A percentile compares a stretch with the other conserved stretches of the same genome.
These are phyloP conservation scores for Rhynchopsitta pachyrhyncha DNA, from an alignment of 2,113 vertebrate genomes.

Conservation along the genomic window DNA sequence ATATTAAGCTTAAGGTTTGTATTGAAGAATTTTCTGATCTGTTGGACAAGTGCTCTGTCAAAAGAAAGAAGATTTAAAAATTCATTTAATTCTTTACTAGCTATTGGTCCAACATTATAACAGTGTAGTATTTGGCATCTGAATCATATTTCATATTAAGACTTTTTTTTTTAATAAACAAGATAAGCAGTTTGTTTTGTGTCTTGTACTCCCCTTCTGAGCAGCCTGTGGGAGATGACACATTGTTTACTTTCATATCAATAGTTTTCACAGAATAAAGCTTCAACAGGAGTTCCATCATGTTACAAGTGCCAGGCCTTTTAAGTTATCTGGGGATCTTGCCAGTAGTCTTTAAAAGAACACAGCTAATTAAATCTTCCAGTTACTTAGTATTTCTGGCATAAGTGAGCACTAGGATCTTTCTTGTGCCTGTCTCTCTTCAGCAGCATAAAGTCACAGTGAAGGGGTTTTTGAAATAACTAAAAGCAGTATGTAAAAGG, in stretches of 20 bases:
- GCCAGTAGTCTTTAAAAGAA: constrained; percentile 50
- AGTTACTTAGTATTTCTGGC: constrained; percentile 62
- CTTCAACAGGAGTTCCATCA: neutral
- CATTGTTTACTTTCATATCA: constrained; percentile 5
- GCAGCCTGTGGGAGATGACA: neutral
- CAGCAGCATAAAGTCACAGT: neutral
- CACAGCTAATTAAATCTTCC: constrained; percentile 69
- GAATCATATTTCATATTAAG: neutral
- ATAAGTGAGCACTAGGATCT: neutral
- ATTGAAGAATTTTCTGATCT: neutral
- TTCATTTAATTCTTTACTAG: neutral
- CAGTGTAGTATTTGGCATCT: neutral
- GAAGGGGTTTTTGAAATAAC: neutral
- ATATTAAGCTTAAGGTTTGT: neutral
- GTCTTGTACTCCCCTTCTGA: neutral
- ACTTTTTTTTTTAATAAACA: neutral
- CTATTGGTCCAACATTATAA: neutral
- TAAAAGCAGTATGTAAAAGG: neutral
- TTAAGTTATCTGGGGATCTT: constrained; percentile 43
- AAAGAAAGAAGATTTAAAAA: neutral
- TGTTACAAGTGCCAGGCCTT: constrained; percentile 25
- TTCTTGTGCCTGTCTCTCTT: neutral
- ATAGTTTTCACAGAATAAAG: constrained; percentile 27
- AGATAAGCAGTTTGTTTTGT: neutral
- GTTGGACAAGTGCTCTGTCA: neutral